Percentiles rank a stretch among this genome's conserved stretches.
Conservation (phyloP, 1,140 invertebrate species). For the Procambarus clarkii region DNA sequence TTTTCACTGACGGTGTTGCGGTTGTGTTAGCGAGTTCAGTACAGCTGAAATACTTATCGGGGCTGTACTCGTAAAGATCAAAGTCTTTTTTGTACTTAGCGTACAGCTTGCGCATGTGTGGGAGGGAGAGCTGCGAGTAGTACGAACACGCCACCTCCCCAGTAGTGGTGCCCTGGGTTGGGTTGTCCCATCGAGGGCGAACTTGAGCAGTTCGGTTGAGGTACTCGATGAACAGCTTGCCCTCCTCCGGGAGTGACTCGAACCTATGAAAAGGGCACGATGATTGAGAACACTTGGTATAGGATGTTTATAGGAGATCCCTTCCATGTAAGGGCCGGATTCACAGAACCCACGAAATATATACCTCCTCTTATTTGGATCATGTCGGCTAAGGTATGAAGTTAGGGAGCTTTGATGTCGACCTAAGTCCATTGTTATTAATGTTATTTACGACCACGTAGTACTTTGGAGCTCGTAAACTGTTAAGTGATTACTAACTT, state of each 20-base stretch:
- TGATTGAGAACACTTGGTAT: background rate
- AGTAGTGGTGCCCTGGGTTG: background rate
- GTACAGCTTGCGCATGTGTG: background rate
- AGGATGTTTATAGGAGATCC: no score
- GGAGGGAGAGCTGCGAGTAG: constrained; percentile 14
- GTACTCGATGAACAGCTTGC: constrained; percentile 30
- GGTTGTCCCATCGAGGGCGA: constrained; percentile 25
- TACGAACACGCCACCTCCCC: constrained; percentile 1
- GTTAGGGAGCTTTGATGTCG: no score
- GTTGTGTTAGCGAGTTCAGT: background rate
- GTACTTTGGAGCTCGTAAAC: no score
- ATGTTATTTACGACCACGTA: no score
- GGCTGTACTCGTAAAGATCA: constrained; percentile 18
- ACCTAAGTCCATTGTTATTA: no score
- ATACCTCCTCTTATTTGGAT: no score
- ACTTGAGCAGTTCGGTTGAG: constrained; percentile 10
- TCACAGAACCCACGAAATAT: no score
- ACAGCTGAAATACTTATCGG: constrained; percentile 17
- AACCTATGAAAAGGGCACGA: constrained; percentile 17
- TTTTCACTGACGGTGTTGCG: no score
- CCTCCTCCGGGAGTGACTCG: constrained; percentile 17
- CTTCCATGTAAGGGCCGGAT: no score
- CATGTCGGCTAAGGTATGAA: no score
- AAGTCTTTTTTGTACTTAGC: constrained; percentile 40
- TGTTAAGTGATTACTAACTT: no score